These are phyloP conservation scores for Lepeophtheirus nordmannii DNA, from an alignment of 2,888 invertebrate genomes.

Conservation along the genomic window DNA sequence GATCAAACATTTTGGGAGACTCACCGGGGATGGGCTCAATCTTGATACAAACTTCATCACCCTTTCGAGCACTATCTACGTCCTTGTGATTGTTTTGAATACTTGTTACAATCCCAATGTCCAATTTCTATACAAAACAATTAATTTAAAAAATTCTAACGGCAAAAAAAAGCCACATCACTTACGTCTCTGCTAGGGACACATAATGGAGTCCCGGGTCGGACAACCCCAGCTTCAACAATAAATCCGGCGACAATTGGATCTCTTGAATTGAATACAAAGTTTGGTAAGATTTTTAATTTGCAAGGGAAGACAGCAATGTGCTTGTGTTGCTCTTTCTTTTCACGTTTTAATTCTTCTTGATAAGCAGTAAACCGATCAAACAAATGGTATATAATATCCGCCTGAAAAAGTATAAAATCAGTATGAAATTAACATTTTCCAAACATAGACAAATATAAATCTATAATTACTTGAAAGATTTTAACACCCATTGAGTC, in stretches of 20 bases:
- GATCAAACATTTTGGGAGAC: slow-evolving; percentile 92
- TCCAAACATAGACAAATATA: too few species aligned
- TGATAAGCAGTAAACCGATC: slow-evolving; percentile 87
- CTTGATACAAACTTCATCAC: slow-evolving; percentile 88
- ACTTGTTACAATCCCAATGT: slow-evolving; percentile 82
- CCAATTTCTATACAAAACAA: slow-evolving; percentile 45
- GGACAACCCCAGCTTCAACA: slow-evolving; percentile 85
- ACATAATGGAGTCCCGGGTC: slow-evolving; percentile 91
- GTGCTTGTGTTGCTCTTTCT: slow-evolving; percentile 85
- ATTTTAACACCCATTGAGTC: slow-evolving; percentile 84
- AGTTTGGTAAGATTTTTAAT: slow-evolving; percentile 61
- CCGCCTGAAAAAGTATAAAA: slow-evolving; percentile 50
- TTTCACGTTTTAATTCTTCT: slow-evolving; percentile 73
- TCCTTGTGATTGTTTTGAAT: slow-evolving; percentile 90
- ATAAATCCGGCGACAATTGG: slow-evolving; percentile 93
- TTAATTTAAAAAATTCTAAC: background rate
- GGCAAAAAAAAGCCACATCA: background rate
- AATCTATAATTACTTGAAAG: slow-evolving; percentile 41
- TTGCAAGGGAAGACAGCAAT: slow-evolving; percentile 98
- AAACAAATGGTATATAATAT: slow-evolving; percentile 98
- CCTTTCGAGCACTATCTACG: slow-evolving; percentile 83
- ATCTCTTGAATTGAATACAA: slow-evolving; percentile 93
- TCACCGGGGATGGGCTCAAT: slow-evolving; percentile 96
- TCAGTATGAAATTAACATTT: background rate
- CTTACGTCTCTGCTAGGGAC: slow-evolving; percentile 85